Evolutionary conservation across 2,113 vertebrate species (phyloP).

Genomic region (Saguinus imperator): DNA sequence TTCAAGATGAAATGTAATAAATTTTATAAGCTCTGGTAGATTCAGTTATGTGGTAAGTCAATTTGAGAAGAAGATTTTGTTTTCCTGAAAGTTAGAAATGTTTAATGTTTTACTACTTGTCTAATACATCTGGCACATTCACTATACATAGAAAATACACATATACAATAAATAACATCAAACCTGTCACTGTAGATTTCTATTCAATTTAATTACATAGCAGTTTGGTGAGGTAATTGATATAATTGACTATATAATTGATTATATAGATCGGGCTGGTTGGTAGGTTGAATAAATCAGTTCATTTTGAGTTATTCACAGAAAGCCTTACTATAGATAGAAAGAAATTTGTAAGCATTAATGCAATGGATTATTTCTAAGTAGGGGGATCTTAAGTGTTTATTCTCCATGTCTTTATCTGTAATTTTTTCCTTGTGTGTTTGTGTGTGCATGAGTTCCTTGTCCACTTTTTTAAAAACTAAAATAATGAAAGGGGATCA

Average conservation of each 20-base stretch:
- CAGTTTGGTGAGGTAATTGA: background rate
- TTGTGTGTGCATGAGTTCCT: background rate
- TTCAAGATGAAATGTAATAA: slow-evolving; percentile 51
- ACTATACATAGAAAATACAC: background rate
- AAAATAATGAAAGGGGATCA: background rate
- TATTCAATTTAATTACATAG: background rate
- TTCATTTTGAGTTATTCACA: slow-evolving; percentile 20
- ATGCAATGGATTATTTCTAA: background rate
- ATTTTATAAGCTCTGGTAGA: slow-evolving; percentile 47
- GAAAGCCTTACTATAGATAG: background rate
- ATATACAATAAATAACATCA: background rate
- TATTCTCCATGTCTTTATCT: background rate
- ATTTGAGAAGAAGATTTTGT: background rate
- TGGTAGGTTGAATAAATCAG: background rate
- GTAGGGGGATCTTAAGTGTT: background rate
- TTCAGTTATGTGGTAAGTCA: background rate
- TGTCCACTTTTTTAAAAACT: background rate
- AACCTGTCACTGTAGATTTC: background rate
- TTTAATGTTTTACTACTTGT: background rate
- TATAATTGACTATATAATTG: background rate
- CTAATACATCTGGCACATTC: background rate
- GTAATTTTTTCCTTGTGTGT: background rate
- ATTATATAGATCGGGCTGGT: background rate
- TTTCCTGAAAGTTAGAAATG: slow-evolving; percentile 18
- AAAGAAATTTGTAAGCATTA: background rate